A percentile compares a stretch with the other conserved stretches of the same genome.
Evolutionary conservation across 92 coral and sea anemone species (phyloP).

Genomic region (Phenganax subtilis): DNA sequence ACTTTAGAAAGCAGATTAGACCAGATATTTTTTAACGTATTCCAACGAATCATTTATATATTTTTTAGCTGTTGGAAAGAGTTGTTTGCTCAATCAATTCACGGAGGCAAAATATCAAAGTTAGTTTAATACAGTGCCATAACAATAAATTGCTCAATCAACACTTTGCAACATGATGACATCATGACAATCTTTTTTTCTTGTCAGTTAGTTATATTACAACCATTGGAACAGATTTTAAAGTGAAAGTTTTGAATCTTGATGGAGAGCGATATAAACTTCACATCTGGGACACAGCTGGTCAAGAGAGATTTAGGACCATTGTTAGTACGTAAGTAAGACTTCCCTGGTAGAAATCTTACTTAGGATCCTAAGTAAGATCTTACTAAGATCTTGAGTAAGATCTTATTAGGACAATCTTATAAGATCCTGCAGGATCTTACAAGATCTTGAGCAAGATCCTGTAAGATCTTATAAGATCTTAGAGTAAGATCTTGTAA

Average conservation of each 20-base stretch:
- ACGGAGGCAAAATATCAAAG: slow-evolving; percentile 23
- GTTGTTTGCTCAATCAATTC: slow-evolving; percentile 29
- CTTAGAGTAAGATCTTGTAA: too few species aligned
- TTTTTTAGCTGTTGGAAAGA: slow-evolving; percentile 31
- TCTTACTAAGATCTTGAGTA: too few species aligned
- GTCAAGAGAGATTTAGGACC: slow-evolving; percentile 34
- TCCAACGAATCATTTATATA: not conserved
- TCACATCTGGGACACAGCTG: slow-evolving; percentile 41
- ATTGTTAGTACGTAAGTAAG: slow-evolving; percentile 37
- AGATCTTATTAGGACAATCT: too few species aligned
- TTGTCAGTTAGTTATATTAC: slow-evolving; percentile 30
- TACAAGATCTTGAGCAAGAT: too few species aligned
- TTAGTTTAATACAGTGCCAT: not conserved
- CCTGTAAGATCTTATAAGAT: too few species aligned
- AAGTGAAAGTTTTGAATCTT: slow-evolving; percentile 23
- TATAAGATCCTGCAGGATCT: too few species aligned
- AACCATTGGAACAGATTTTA: slow-evolving; percentile 36
- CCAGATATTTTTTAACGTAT: not conserved
- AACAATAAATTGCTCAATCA: not conserved
- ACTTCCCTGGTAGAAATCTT: too few species aligned
- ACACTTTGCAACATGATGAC: not conserved
- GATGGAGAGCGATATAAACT: slow-evolving; percentile 30
- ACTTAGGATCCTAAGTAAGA: too few species aligned
- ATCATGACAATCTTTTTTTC: not conserved
- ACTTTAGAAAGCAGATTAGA: too few species aligned